Conservation (phyloP, 2,113 vertebrate genomes). For the Prolemur simus region DNA sequence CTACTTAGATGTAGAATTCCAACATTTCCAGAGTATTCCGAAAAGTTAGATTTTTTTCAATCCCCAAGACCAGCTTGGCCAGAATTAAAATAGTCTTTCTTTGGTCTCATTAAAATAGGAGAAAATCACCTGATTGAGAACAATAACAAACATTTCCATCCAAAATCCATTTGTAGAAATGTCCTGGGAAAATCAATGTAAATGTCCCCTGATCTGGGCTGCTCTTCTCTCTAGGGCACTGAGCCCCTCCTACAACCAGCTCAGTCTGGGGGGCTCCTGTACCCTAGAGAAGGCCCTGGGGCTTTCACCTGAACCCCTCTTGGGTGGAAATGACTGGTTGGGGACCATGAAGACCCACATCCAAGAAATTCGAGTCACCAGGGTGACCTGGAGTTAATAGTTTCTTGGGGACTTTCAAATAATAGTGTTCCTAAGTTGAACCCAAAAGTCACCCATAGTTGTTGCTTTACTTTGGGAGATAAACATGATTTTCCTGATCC, state of each 20-base stretch:
- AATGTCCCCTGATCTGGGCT: background rate
- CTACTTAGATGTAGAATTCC: constrained; percentile 6
- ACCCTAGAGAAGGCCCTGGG: background rate
- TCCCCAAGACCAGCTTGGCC: background rate
- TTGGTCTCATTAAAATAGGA: background rate
- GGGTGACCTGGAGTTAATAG: background rate
- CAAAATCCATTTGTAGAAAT: background rate
- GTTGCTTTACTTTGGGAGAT: background rate
- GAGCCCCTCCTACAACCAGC: background rate
- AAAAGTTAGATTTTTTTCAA: background rate
- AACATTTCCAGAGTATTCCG: background rate
- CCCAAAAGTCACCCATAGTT: background rate
- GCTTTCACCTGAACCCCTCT: background rate
- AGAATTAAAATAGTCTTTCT: background rate
- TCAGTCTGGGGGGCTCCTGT: background rate
- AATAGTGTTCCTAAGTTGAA: background rate
- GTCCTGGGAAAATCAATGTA: background rate
- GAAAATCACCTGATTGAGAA: background rate
- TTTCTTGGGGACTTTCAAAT: background rate
- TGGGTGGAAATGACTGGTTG: background rate
- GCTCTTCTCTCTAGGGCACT: background rate
- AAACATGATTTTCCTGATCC: background rate
- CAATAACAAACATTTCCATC: background rate
- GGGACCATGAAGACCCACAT: background rate
- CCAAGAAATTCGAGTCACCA: background rate